phyloP scores from a whole-genome alignment of 2,113 vertebrate species.

The Melospiza melodia region DNA sequence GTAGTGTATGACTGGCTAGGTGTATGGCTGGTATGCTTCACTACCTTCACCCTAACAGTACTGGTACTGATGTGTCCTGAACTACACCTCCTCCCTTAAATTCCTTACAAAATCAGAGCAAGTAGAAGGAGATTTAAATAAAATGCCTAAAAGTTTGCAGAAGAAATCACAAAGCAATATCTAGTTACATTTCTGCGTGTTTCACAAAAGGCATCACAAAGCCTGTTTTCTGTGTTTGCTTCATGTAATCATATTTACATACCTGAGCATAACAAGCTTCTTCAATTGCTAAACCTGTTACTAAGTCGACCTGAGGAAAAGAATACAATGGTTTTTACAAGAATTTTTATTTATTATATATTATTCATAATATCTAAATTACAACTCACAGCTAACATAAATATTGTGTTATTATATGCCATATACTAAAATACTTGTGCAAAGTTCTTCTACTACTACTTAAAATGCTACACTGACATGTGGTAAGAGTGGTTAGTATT shows the following conservation, averaged over 20 bases:
- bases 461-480: not conserved
- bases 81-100: not conserved
- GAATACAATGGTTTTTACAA: not conserved
- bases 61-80: not conserved
- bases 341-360: not conserved
- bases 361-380: not conserved
- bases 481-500: not conserved
- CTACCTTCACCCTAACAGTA: not conserved
- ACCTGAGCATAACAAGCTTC: slow-evolving; percentile 98
- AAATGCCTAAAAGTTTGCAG: not conserved
- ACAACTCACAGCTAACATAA: not conserved
- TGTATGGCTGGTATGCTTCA: not conserved
- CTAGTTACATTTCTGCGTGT: not conserved
- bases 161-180: not conserved
- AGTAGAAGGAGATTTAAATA: not conserved
- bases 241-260: slow-evolving; percentile 18
- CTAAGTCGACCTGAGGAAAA: slow-evolving; percentile 88
- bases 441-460: not conserved
- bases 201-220: not conserved
- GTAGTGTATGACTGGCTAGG: not conserved
- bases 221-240: not conserved
- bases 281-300: slow-evolving; percentile 95
- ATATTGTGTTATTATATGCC: not conserved
- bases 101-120: not conserved
- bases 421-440: not conserved